phyloP scores from a whole-genome alignment of 2,888 invertebrate genomes.

The Elysia crispata region DNA sequence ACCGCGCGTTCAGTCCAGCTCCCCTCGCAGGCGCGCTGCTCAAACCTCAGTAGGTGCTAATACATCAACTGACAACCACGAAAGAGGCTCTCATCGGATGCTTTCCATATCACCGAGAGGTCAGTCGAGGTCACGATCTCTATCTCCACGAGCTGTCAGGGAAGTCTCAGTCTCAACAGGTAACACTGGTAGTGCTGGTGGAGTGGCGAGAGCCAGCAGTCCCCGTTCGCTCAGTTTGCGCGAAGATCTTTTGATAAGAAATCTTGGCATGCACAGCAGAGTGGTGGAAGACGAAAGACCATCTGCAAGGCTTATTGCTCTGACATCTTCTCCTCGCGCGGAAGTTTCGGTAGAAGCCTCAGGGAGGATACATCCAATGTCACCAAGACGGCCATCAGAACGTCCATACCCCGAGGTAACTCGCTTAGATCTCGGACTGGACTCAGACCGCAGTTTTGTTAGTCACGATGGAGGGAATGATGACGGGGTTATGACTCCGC shows the following conservation, averaged over 20 bases:
- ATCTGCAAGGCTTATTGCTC: not conserved
- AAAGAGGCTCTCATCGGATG: conserved; percentile 27
- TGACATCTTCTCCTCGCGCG: not conserved
- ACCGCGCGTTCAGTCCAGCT: conserved; percentile 18
- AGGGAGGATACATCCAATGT: not conserved
- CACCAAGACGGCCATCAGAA: conserved; percentile 11
- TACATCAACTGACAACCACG: not conserved
- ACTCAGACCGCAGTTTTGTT: conserved; percentile 13
- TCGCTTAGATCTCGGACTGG: not conserved
- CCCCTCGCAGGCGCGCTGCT: conserved; percentile 21
- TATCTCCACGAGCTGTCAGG: not conserved
- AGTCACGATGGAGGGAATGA: not conserved
- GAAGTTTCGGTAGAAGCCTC: not conserved
- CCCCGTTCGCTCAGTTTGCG: not conserved
- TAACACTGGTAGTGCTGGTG: not conserved
- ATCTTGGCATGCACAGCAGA: conserved; percentile 6
- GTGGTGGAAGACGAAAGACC: conserved; percentile 21
- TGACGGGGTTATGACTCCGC: not conserved
- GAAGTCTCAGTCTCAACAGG: not conserved
- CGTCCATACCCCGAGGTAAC: not conserved
- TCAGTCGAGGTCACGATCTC: conserved; percentile 15
- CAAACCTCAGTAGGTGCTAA: not conserved
- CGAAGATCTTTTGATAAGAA: conserved; percentile 10
- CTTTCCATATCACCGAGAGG: conserved; percentile 18
- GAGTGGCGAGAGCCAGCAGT: conserved; percentile 5